Evolutionary conservation across 2,888 invertebrate species (phyloP).

Genomic region (Caenorhabditis panamensis): DNA sequence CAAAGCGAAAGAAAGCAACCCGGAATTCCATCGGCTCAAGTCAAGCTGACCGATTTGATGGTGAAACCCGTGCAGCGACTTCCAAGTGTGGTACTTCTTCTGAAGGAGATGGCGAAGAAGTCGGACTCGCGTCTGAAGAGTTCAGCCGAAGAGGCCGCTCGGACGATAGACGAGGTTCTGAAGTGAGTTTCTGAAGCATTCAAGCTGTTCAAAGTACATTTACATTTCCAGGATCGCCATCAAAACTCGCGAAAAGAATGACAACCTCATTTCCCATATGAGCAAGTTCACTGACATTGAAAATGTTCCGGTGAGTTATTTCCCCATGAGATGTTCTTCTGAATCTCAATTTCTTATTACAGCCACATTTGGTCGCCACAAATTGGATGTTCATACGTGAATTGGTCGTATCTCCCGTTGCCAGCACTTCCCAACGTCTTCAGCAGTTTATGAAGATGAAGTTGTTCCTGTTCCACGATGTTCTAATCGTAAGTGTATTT

Average conservation of each 20-base stretch:
- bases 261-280: slow-evolving; percentile 95
- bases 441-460: slow-evolving; percentile 91
- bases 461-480: slow-evolving; percentile 94
- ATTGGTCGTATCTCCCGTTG: slow-evolving; percentile 45
- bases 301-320: slow-evolving; percentile 90
- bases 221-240: slow-evolving; percentile 88
- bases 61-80: slow-evolving; percentile 97
- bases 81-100: slow-evolving; percentile 91
- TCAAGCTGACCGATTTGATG: slow-evolving; percentile 92
- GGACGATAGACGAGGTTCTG: slow-evolving; percentile 90
- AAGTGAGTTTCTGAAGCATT: slow-evolving; percentile 85
- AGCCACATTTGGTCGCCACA: slow-evolving; percentile 67
- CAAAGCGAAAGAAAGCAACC: slow-evolving; percentile 86
- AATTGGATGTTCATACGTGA: slow-evolving; percentile 63
- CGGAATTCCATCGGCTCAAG: slow-evolving; percentile 93
- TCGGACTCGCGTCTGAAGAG: slow-evolving; percentile 89
- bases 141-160: slow-evolving; percentile 86
- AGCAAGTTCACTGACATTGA: slow-evolving; percentile 98
- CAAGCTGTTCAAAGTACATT: slow-evolving; percentile 84
- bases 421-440: slow-evolving; percentile 45
- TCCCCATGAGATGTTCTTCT: too few species aligned
- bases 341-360: slow-evolving; percentile 11
- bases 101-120: slow-evolving; percentile 92
- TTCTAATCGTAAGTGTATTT: slow-evolving; percentile 87
- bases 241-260: slow-evolving; percentile 96